Evolutionary conservation across 2,888 invertebrate genomes (phyloP), one percentile per base, ranked within the genome.

Genomic region (Achlya flavicornis): DNA sequence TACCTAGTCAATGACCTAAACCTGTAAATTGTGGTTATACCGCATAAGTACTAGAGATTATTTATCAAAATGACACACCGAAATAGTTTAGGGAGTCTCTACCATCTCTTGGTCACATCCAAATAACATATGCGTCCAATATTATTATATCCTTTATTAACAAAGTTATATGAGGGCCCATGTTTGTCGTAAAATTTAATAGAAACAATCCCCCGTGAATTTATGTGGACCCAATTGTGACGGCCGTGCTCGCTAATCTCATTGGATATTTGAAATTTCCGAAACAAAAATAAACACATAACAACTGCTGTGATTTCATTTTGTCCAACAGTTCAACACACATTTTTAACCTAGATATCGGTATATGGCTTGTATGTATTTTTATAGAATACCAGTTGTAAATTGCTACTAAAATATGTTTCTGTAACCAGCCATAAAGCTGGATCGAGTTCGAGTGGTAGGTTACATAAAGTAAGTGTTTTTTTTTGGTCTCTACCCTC

Each of bases 131-230:
- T 84, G 86, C 76, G 80, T 73, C 78, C 83, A 79, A 90, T 90
- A 88, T 33, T 86, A 89, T 88, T 84, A 88, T 84, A 86, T 84
- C 87, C 84, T 88, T 91, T 92, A 92, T 91, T 91, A 92, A 89
- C 90, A 91, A 93, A 93, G 91, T 92, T 92, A 86, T 86, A 88
- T 84, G 83, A 86, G 87, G 90, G 88, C 83, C 77, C 81, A 75
- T 88, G 89, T 88, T 89, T 87, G 87, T 88, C 89, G 86, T 90
- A 86, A 91, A 92, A 91, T 92, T 88, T 91, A 92, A 92, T 91
- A 91, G 88, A 86, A 88, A 87, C 89, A 83, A 79, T 77, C 85
- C 79, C 79, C 75, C 72, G 76, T 75, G 87, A 89, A 90, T 91
- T 91, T 90, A 91, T 87, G 87, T 81, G 82, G 84, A 83, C 75